Base-by-base conservation (phyloP, 2,113 vertebrate genomes). In the Megaceryle torquata region DNA sequence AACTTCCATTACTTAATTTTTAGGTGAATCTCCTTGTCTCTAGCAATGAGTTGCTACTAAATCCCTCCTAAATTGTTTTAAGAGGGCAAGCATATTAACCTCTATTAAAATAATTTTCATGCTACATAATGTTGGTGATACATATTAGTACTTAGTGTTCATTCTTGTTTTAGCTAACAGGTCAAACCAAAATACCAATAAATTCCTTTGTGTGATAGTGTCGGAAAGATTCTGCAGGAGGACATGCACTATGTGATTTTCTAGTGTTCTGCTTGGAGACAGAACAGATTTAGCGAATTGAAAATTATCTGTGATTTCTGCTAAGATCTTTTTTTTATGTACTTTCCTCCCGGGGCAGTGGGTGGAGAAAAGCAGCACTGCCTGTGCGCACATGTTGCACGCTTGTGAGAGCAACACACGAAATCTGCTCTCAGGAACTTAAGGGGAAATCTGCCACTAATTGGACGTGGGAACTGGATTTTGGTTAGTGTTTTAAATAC, bases 351-450 rank as follows among this genome's bases (percentile, higher is more conserved):
- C 2, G 24, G 61, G 90, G 56, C 0, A 0, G 82, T 89, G 85
- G 88, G 89, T 70, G 88, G 88, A 83, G 82, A 60, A 51, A 65
- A 74, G 56, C 44, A 56, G 57, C 25, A 0, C 51, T 89, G 95
- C 78, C 61, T 82, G 81, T 65, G 69, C 0, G 0, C 69, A 68
- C 89, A 92, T 44, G 78, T 57, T 74, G 59, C 60, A 60, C 3
- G 24, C 60, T 70, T 69, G 86, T 89, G 89, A 90, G 85, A 85
- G 82, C 79, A 64, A 59, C 60, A 43, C 75, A 85, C 70, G 82
- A 93, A 60, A 91, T 81, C 65, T 86, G 90, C 79, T 93, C 85
- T 84, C 79, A 90, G 88, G 68, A 88, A 91, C 59, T 51, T 79
- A 78, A 31, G 54, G n/a, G 79, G 68, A 86, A 92, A 89, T 86